Base-by-base conservation (phyloP, 2,797 vertebrate genomes). In the Garrulus glandarius region DNA sequence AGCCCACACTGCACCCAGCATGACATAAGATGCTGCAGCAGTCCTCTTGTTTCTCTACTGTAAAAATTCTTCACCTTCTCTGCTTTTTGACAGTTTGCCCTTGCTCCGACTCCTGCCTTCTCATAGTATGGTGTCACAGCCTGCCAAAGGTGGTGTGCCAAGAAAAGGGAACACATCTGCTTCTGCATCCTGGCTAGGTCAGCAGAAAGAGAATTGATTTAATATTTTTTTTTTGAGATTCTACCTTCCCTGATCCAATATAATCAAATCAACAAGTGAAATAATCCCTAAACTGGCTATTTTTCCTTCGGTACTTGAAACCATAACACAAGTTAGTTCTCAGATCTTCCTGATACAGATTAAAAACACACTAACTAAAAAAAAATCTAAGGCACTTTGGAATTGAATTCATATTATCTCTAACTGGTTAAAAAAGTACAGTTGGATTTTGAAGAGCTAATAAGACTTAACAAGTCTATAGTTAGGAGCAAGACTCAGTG, bases 91-190 rank as follows among this genome's bases (percentile, higher is more conserved):
- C 61, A 61, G 30, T 85, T 91, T 95, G 84, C 49, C 89, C 64
- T 95, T 96, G 74, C 56, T 91, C 49, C 74, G 63, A 82, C 72
- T 95, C 53, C 67, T 85, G 34, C 37, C 56, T 93, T 89, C 80
- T 64, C 70, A 32, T 12, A 39, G 30, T 21, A 22, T 7, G 0
- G 13, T 63, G 30, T 84, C 75, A 76, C 30, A 93, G 84, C 30
- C 81, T 92, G 84, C 55, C 84, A 89, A 50, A 72, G 50, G 39
- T 15, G 36, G 34, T 50, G 49, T 70, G 77, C 88, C 84, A 93
- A 89, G 84, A 91, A 84, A 89, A 41, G 26, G 32, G 44, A 91
- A 57, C 43, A 47, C 71, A 84, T 89, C 86, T 89, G 86, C 71
- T 74, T 72, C 15, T 65, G 72, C 34, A 47, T 67, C 65, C 55